Conservation (phyloP, 2,797 vertebrate genomes). For the Spinus olivaceus region DNA sequence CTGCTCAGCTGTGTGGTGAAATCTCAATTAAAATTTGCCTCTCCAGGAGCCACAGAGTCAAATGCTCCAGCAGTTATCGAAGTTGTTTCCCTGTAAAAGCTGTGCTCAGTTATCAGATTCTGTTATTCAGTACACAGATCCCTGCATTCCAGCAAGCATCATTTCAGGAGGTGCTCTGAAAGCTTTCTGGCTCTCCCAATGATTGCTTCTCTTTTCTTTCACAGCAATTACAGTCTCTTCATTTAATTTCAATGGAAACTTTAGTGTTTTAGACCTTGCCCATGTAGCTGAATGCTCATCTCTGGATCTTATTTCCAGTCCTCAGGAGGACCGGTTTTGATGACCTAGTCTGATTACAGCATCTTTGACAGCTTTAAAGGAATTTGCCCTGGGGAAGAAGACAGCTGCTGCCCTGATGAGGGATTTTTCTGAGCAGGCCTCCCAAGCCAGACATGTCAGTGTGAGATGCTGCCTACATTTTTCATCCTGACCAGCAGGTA, state of each 20-base stretch:
- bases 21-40: conserved; percentile 36
- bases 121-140: conserved; percentile 5
- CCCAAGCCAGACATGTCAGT: conserved; percentile 73
- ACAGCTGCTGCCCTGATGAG: conserved; percentile 77
- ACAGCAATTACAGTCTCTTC: conserved; percentile 52
- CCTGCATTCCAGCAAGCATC: background rate
- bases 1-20: conserved; percentile 9
- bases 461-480: conserved; percentile 74
- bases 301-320: conserved; percentile 72
- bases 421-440: conserved; percentile 81
- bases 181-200: conserved; percentile 1
- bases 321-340: conserved; percentile 58
- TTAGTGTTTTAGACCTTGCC: conserved; percentile 68
- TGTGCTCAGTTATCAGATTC: conserved; percentile 29
- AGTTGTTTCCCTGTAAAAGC: conserved; percentile 8
- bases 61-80: background rate
- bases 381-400: conserved; percentile 77
- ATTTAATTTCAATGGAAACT: conserved; percentile 71
- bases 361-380: conserved; percentile 85
- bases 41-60: background rate
- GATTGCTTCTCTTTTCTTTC: conserved; percentile 51
- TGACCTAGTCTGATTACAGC: conserved; percentile 77
- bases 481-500: conserved; percentile 88
- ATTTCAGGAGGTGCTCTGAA: background rate
- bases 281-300: conserved; percentile 60